Conservation (phyloP, 1,140 invertebrate species). For the Bombus balteatus region DNA sequence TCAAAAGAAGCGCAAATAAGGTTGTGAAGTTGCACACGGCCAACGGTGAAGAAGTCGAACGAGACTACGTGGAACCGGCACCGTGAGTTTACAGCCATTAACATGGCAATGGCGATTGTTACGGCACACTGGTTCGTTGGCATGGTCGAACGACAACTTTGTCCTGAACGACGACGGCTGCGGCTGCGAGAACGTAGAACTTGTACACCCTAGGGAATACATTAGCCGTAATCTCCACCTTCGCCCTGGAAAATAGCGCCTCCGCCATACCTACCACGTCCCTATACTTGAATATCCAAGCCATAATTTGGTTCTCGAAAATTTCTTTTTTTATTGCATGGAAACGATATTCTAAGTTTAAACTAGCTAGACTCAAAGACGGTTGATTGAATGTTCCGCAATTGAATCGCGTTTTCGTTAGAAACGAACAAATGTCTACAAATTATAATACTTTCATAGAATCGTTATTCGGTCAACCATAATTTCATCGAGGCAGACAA, state of each 20-base stretch:
- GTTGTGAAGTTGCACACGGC: conserved; percentile 33
- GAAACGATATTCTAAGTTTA: background rate
- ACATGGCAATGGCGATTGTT: conserved; percentile 67
- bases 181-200: conserved; percentile 55
- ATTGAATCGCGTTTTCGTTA: background rate
- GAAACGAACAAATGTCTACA: background rate
- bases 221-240: conserved; percentile 64
- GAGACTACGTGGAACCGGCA: conserved; percentile 8
- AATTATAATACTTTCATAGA: background rate
- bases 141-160: conserved; percentile 57
- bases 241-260: conserved; percentile 33
- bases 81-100: conserved; percentile 44
- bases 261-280: background rate
- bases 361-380: background rate
- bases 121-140: conserved; percentile 35
- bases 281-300: background rate
- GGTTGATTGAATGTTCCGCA: background rate
- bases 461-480: no score
- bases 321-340: background rate
- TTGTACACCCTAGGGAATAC: conserved; percentile 63
- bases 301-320: background rate
- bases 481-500: background rate
- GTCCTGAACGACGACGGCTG: conserved; percentile 52
- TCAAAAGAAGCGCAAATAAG: conserved; percentile 41
- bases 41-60: conserved; percentile 47